These are phyloP conservation scores for Brachyptera putata DNA, from an alignment of 2,888 invertebrate genomes.

Conservation along the genomic window DNA sequence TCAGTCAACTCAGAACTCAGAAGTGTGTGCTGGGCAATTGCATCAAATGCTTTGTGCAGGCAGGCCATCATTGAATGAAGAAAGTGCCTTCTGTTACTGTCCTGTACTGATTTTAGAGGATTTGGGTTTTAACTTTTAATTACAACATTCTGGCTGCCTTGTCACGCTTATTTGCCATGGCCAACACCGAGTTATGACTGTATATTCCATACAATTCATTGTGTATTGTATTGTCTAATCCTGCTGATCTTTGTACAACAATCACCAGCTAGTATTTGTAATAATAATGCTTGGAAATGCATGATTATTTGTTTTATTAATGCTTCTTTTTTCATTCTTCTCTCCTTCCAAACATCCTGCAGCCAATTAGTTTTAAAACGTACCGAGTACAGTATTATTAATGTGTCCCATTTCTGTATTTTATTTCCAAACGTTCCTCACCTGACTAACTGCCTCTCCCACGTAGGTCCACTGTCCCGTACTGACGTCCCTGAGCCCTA, in stretches of 20 bases:
- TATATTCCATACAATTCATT: conserved; percentile 38
- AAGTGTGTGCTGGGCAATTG: conserved; percentile 25
- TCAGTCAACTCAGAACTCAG: too few species aligned
- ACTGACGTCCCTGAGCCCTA: neutral
- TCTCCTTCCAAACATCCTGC: conserved; percentile 36
- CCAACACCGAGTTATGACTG: conserved; percentile 45
- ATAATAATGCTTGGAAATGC: conserved; percentile 85
- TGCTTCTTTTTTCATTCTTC: conserved; percentile 46
- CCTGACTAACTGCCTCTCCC: neutral
- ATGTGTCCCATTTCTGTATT: neutral
- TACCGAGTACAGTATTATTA: neutral
- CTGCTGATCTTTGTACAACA: conserved; percentile 46
- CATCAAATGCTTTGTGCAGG: conserved; percentile 30
- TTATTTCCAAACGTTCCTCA: neutral
- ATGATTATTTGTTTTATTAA: conserved; percentile 80
- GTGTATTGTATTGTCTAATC: conserved; percentile 52
- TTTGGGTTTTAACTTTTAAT: conserved; percentile 34
- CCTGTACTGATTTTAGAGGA: conserved; percentile 35
- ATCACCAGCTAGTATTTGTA: conserved; percentile 67
- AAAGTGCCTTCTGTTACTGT: conserved; percentile 36
- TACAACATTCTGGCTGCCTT: conserved; percentile 35
- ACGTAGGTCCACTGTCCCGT: neutral
- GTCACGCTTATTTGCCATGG: conserved; percentile 46
- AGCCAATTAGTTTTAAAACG: conserved; percentile 27
- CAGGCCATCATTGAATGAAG: conserved; percentile 31